Evolutionary conservation across 2,113 vertebrate genomes (phyloP), one percentile per base, ranked within the genome.

Genomic region (Tursiops truncatus): DNA sequence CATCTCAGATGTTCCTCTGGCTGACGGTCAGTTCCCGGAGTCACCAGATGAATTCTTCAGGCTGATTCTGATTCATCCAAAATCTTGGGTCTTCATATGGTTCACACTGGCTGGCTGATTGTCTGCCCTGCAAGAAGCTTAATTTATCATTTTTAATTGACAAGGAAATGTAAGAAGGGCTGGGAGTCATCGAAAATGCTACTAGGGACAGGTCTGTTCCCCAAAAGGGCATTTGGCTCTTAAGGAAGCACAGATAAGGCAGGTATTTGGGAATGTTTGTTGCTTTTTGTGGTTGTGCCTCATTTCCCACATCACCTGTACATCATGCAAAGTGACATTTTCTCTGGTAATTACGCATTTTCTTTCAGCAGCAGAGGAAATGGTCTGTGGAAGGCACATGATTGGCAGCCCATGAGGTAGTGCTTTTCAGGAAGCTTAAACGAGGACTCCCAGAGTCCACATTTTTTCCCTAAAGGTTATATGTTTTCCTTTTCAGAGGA

Each of bases 61-160:
- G 23, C 50, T 63, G 47, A 65, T 60, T 86, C 4, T 13, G 18
- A 18, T 63, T 26, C 58, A 56, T 73, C 47, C 73, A 41, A 85
- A 95, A 81, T 89, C 62, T 91, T 26, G 68, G 41, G 53, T 81
- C 44, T 88, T 83, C 25, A 3, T 8, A 1, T 28, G 70, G 53
- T 84, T 96, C 65, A 56, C 65, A 21, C 3, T 8, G 36, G 13
- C 38, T 82, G 20, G 77, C 96, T 77, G 58, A 53, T 68, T 58
- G 14, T 93, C 53, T 95, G 81, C 44, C 13, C 15, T 23, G 56
- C 56, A 89, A 50, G 50, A 91, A 82, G 86, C 33, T 53, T 67
- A 65, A 93, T 95, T 95, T 89, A 82, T 97, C 86, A 97, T 89
- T 95, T 97, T 92, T 97, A 97, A 97, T 97, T 96, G 92, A 95